Evolutionary conservation across 2,888 invertebrate species (phyloP), one percentile per base, ranked within the genome.

Genomic region (Leucophora obtusa): DNA sequence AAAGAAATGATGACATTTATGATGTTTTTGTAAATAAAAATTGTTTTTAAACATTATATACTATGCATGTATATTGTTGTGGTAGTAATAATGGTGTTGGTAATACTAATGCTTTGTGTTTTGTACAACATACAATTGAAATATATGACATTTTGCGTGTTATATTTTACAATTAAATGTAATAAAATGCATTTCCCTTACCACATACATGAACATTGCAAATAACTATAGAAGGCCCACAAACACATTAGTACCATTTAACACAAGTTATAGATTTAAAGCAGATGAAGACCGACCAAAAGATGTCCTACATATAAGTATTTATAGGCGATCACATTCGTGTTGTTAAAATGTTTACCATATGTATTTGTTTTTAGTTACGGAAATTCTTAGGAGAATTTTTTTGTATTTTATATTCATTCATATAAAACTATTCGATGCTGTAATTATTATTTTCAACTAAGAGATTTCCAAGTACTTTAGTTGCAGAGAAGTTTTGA

Each of bases 101-200:
- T 62, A 15, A 56, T 28, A 18, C 24, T 28, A 28, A 8, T 38
- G 17, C 47, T 47, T 21, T 43, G 3, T 47, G n/a, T 54, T 28
- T 21, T 50, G 17, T 47, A 2, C 15, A 51, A 59, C n/a, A 69
- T 47, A 66, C 53, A 79, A 72, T 79, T 68, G 53, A 70, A 74
- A 58, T 62, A 63, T 72, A 78, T 81, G 82, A 79, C 78, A 79
- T 77, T 47, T 77, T 76, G 77, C 68, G 78, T 73, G 75, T 78
- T 76, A 59, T 70, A 66, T 66, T 74, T 75, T 53, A 38, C 60
- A 74, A 68, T 70, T 79, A 69, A 56, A 58, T 62, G 59, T 24
- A 70, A 74, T 65, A 70, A 79, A 69, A 72, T 56, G 58, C 51
- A 68, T 75, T 75, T 75, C 54, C 28, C 58, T 51, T 65, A 15